phyloP scores from a whole-genome alignment of 2,797 vertebrate genomes.

The Eurystomus glaucurus region DNA sequence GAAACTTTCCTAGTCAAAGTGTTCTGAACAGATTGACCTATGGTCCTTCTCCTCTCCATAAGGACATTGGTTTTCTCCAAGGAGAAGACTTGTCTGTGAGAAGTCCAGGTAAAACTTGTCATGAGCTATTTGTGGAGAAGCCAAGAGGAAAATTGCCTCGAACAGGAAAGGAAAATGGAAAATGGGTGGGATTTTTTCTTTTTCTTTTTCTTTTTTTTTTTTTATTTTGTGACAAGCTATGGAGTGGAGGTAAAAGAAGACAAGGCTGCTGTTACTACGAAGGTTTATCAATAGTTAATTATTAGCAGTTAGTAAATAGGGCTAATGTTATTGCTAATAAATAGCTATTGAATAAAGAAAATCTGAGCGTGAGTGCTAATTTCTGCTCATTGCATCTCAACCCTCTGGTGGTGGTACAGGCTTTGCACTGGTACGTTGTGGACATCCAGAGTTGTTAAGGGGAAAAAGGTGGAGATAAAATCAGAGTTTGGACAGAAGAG shows the following conservation, averaged over 20 bases:
- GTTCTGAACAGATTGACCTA: background rate
- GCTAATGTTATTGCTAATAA: background rate
- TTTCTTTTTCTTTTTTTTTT: too few relatives aligned
- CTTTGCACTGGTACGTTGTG: background rate
- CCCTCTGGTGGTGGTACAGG: background rate
- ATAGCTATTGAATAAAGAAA: background rate
- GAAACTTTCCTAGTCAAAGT: background rate
- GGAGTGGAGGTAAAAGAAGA: background rate
- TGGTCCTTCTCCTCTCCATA: background rate
- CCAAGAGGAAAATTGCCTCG: background rate
- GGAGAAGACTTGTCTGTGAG: background rate
- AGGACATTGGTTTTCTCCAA: background rate
- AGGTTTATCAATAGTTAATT: background rate
- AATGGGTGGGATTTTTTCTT: fast-evolving
- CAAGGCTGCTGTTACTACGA: background rate
- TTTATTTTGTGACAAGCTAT: background rate
- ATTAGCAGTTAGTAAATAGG: background rate
- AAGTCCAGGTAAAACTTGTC: background rate
- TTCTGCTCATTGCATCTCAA: background rate
- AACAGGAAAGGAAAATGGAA: background rate
- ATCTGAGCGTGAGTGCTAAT: background rate
- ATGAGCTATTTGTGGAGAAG: background rate
- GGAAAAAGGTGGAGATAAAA: background rate
- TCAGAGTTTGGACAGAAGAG: background rate
- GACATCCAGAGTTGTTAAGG: background rate